Percentiles rank a stretch among this genome's conserved stretches.
phyloP scores from a whole-genome alignment of 2,797 vertebrate species.

The Craterocephalus amniculus region DNA sequence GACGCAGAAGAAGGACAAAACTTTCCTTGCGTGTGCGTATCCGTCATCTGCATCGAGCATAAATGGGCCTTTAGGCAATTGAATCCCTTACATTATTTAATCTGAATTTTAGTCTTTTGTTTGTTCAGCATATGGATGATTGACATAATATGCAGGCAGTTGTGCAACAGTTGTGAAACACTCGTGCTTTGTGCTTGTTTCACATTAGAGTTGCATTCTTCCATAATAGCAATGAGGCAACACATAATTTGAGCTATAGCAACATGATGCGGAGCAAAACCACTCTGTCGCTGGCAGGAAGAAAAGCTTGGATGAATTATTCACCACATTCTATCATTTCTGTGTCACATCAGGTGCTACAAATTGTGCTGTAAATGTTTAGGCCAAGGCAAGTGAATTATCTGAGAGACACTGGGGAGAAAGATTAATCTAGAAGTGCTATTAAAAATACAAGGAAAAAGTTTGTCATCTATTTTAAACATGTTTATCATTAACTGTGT shows the following conservation, averaged over 20 bases:
- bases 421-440: neutral
- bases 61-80: too few species aligned
- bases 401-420: constrained; percentile 13
- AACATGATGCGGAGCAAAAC: constrained; percentile 38
- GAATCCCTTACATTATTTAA: neutral
- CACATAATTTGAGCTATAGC: constrained; percentile 33
- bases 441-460: neutral
- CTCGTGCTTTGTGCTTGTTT: constrained; percentile 12
- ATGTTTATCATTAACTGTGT: neutral
- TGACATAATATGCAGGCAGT: neutral
- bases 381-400: constrained; percentile 36
- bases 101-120: neutral
- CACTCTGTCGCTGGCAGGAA: constrained; percentile 12
- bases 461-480: neutral
- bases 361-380: constrained; percentile 52
- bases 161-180: constrained; percentile 7
- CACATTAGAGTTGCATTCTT: constrained; percentile 30
- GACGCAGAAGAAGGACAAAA: too few species aligned
- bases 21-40: too few species aligned
- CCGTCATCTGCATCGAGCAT: too few species aligned
- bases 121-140: neutral
- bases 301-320: constrained; percentile 57
- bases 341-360: constrained; percentile 43
- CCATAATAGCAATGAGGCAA: constrained; percentile 31
- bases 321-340: constrained; percentile 53